Evolutionary conservation across 1,140 invertebrate genomes (phyloP).

Genomic region (Drosophila malerkotliana): DNA sequence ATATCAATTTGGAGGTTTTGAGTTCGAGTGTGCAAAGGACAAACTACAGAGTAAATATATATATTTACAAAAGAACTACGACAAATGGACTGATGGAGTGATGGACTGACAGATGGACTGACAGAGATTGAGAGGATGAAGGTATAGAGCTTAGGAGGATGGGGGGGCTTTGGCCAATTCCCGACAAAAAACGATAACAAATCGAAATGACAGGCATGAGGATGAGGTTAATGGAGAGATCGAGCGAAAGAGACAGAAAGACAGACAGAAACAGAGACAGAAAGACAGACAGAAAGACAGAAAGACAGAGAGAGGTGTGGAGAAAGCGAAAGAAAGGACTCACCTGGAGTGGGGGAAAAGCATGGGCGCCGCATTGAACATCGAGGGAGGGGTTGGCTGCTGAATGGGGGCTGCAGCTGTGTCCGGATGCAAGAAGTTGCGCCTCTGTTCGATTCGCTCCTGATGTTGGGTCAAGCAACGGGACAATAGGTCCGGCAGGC

Average conservation of each 20-base stretch:
- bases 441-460: constrained; percentile 89
- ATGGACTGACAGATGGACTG: neutral
- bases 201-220: constrained; percentile 34
- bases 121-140: neutral
- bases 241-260: neutral
- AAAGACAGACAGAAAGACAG: constrained; percentile 9
- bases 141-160: too few species aligned
- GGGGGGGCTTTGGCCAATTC: neutral
- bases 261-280: constrained; percentile 12
- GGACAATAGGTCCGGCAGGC: constrained; percentile 92
- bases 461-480: constrained; percentile 89
- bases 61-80: constrained; percentile 3
- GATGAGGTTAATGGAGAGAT: constrained; percentile 27
- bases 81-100: constrained; percentile 1
- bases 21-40: constrained; percentile 32
- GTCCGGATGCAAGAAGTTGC: constrained; percentile 93
- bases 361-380: constrained; percentile 83
- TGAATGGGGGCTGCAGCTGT: constrained; percentile 87
- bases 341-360: constrained; percentile 84
- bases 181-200: constrained; percentile 11
- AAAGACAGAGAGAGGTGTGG: neutral
- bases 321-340: constrained; percentile 18
- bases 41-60: constrained; percentile 1
- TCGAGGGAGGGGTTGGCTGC: constrained; percentile 80
- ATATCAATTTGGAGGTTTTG: constrained; percentile 25